These are phyloP conservation scores for Drosophila simulans DNA, from an alignment of 1,140 invertebrate species.

Conservation along the genomic window DNA sequence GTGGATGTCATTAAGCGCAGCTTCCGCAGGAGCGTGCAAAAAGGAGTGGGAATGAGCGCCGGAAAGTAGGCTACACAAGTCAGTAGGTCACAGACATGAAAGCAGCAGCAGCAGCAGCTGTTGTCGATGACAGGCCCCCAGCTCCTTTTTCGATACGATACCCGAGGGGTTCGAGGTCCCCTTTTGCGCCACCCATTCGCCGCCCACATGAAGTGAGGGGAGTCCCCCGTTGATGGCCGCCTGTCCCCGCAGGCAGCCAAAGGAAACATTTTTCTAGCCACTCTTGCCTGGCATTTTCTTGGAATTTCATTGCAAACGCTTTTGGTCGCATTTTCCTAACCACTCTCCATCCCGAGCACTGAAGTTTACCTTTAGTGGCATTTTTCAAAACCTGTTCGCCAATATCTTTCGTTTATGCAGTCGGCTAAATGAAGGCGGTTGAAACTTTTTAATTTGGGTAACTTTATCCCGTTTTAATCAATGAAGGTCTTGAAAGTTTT, in stretches of 20 bases:
- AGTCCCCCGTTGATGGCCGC: slow-evolving; percentile 20
- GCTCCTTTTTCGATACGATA: slow-evolving; percentile 11
- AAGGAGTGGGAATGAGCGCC: slow-evolving; percentile 25
- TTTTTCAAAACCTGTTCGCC: slow-evolving; percentile 25
- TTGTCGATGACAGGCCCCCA: slow-evolving; percentile 57
- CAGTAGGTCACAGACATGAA: slow-evolving; percentile 74
- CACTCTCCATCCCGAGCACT: slow-evolving; percentile 10
- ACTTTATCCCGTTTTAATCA: slow-evolving; percentile 46
- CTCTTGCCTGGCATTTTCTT: slow-evolving; percentile 29
- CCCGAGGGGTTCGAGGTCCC: slow-evolving; percentile 7
- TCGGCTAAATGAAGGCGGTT: background rate
- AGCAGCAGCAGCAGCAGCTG: slow-evolving; percentile 41
- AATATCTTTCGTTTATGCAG: slow-evolving; percentile 35
- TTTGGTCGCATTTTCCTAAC: slow-evolving; percentile 40
- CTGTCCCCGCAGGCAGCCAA: slow-evolving; percentile 30
- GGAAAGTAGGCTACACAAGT: slow-evolving; percentile 75
- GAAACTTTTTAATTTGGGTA: slow-evolving; percentile 31
- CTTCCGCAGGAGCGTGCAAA: slow-evolving; percentile 42
- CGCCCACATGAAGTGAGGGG: background rate
- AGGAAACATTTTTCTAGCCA: slow-evolving; percentile 37
- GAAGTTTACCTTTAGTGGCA: slow-evolving; percentile 37
- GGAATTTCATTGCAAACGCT: slow-evolving; percentile 39
- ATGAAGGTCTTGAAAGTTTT: slow-evolving; percentile 40
- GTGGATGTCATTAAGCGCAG: slow-evolving; percentile 46
- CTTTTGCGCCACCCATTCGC: background rate